These are phyloP conservation scores for Teleogryllus oceanicus DNA, from an alignment of 2,888 invertebrate genomes.

Conservation along the genomic window DNA sequence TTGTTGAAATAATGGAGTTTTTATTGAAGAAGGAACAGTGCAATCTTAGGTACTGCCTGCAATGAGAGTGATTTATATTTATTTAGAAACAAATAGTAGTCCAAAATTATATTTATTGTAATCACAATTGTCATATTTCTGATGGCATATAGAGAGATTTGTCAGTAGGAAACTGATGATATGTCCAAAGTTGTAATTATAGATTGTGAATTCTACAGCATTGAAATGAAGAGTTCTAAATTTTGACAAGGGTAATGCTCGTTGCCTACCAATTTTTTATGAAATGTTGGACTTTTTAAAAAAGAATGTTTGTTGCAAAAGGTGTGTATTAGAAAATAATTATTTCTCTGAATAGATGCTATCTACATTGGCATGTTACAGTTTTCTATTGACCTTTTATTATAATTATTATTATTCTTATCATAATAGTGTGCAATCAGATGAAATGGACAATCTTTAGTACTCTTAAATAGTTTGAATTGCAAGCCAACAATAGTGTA, in stretches of 20 bases:
- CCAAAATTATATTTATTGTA: constrained; percentile 18
- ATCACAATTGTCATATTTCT: neutral
- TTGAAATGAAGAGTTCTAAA: no score
- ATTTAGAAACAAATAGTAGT: constrained; percentile 21
- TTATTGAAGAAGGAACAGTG: constrained; percentile 4
- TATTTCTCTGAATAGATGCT: neutral
- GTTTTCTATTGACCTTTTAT: neutral
- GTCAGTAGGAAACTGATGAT: constrained; percentile 8
- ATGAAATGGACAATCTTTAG: constrained; percentile 3
- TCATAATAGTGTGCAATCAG: constrained; percentile 2
- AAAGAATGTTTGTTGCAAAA: neutral
- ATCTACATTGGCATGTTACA: neutral
- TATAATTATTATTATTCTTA: neutral
- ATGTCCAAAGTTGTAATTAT: neutral
- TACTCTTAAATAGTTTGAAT: neutral
- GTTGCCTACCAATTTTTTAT: neutral
- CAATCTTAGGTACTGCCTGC: neutral
- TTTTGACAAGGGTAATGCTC: neutral
- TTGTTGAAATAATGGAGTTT: constrained; percentile 24
- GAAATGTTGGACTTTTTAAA: neutral
- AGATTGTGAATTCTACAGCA: neutral
- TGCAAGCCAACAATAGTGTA: neutral
- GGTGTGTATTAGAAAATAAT: no score
- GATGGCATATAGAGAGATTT: constrained; percentile 1
- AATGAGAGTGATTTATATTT: constrained; percentile 21